A percentile compares a stretch with the other conserved stretches of the same genome.
phyloP scores from a whole-genome alignment of 2,888 invertebrate species.

The Lepidocyrtoides sp. region DNA sequence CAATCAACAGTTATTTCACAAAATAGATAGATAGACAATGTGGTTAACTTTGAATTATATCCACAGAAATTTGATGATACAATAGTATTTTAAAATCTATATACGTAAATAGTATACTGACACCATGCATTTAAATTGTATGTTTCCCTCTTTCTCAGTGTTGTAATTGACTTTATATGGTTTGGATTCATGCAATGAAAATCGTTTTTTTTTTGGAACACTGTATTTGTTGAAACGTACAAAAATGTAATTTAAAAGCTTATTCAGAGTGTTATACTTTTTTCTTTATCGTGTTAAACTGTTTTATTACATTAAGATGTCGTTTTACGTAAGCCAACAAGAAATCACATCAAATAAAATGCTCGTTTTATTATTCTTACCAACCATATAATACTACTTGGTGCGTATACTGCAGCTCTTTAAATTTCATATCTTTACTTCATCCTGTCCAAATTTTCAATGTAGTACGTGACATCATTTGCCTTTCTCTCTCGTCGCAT shows the following conservation, averaged over 20 bases:
- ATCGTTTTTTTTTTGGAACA: no score
- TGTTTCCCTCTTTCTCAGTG: no score
- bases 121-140: background rate
- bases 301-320: background rate
- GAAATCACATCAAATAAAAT: conserved; percentile 33
- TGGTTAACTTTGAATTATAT: background rate
- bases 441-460: background rate
- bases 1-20: conserved; percentile 31
- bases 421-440: background rate
- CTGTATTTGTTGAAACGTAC: no score
- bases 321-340: background rate
- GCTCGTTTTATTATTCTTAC: conserved; percentile 12
- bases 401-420: background rate
- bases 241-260: background rate
- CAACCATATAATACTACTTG: background rate
- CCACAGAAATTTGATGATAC: background rate
- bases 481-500: background rate
- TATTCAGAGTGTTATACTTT: background rate
- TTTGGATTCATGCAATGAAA: no score
- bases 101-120: background rate
- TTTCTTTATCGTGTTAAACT: background rate
- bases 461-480: conserved; percentile 40
- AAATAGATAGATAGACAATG: no score
- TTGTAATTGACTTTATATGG: no score
- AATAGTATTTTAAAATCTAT: conserved; percentile 7